Evolutionary conservation across 2,888 invertebrate genomes (phyloP).

Genomic region (Hyppa rectilinea): DNA sequence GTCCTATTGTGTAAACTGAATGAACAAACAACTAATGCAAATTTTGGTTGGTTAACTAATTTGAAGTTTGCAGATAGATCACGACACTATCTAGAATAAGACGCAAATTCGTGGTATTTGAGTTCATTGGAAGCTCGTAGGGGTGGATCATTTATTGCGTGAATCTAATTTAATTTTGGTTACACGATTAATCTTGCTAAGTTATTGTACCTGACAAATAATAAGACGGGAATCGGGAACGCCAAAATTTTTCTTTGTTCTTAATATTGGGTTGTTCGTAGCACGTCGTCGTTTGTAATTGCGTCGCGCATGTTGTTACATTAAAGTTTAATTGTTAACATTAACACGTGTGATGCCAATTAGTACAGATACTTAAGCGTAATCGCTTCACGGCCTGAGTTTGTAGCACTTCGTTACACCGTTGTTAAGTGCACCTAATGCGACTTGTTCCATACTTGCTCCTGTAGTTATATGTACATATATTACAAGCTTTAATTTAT

Average conservation of each 20-base stretch:
- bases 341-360: slow-evolving; percentile 74
- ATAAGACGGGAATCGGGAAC: slow-evolving; percentile 37
- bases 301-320: slow-evolving; percentile 42
- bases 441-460: slow-evolving; percentile 57
- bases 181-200: slow-evolving; percentile 50
- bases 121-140: slow-evolving; percentile 42
- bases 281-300: slow-evolving; percentile 26
- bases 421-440: slow-evolving; percentile 64
- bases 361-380: slow-evolving; percentile 68
- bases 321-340: slow-evolving; percentile 70
- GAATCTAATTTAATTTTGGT: slow-evolving; percentile 56
- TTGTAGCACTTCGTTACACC: slow-evolving; percentile 61
- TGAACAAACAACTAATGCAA: slow-evolving; percentile 79
- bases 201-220: slow-evolving; percentile 51
- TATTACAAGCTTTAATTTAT: slow-evolving; percentile 34
- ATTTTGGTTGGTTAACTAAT: slow-evolving; percentile 79
- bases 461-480: slow-evolving; percentile 35
- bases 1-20: slow-evolving; percentile 77
- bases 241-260: slow-evolving; percentile 36
- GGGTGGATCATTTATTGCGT: slow-evolving; percentile 49
- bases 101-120: slow-evolving; percentile 54
- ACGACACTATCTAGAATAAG: slow-evolving; percentile 64
- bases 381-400: slow-evolving; percentile 66
- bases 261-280: slow-evolving; percentile 15
- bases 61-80: slow-evolving; percentile 74